phyloP scores from a whole-genome alignment of 2,797 vertebrate species.

The Silurus lanzhouensis region DNA sequence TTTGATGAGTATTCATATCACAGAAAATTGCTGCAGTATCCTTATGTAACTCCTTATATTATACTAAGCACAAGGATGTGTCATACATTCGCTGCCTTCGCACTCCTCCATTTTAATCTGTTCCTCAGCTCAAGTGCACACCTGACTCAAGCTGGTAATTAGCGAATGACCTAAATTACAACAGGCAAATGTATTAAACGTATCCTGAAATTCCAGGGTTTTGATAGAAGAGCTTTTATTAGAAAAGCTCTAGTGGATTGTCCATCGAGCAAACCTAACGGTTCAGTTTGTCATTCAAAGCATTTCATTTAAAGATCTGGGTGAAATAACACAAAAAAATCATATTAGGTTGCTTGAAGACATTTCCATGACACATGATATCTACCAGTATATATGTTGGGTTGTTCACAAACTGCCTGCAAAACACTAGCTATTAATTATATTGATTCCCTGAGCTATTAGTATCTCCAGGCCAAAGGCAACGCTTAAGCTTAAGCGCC shows the following conservation, averaged over 20 bases:
- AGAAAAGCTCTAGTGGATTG: neutral
- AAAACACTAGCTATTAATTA: neutral
- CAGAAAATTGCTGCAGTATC: constrained; percentile 7
- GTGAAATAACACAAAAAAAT: neutral
- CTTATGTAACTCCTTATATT: constrained; percentile 19
- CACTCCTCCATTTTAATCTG: neutral
- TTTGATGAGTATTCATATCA: constrained; percentile 1
- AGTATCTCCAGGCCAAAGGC: neutral
- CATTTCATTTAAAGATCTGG: too few relatives aligned
- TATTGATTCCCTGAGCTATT: neutral
- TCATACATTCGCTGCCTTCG: neutral
- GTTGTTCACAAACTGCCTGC: neutral
- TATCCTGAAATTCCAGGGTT: neutral
- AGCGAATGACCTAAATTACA: constrained; percentile 27
- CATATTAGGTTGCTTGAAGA: neutral
- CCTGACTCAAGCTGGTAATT: constrained; percentile 19
- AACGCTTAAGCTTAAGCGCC: neutral
- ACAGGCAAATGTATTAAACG: constrained; percentile 4
- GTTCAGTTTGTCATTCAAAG: neutral
- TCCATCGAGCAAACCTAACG: neutral
- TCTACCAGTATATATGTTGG: neutral
- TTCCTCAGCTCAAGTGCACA: neutral
- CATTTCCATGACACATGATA: neutral
- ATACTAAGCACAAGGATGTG: constrained; percentile 8
- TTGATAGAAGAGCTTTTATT: constrained; percentile 19